phyloP scores from a whole-genome alignment of 2,888 invertebrate species.

The Apodemia mormo region DNA sequence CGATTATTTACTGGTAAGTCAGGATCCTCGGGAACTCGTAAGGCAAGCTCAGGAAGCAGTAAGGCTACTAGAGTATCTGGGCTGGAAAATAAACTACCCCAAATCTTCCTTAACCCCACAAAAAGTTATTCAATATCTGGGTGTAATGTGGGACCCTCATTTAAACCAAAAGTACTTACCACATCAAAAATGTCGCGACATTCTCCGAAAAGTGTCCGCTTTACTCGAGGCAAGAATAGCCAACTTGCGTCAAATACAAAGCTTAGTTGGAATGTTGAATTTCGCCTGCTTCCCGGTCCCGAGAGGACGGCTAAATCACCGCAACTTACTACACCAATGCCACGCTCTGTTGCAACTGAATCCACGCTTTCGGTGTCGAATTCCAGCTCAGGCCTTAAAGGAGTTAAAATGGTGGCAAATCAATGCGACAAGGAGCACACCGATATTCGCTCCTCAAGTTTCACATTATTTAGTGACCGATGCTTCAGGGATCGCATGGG shows the following conservation, averaged over 20 bases:
- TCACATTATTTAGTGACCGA: conserved; percentile 30
- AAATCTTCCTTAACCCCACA: conserved; percentile 34
- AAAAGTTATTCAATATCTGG: conserved; percentile 19
- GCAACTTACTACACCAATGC: conserved; percentile 26
- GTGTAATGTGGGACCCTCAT: conserved; percentile 28
- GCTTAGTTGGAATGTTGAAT: conserved; percentile 37
- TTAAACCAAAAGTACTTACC: conserved; percentile 30
- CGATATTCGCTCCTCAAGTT: not conserved
- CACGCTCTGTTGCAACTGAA: not conserved
- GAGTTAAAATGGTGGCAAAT: conserved; percentile 7
- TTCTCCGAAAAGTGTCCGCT: not conserved
- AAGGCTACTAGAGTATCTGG: conserved; percentile 21
- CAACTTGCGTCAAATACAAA: conserved; percentile 34
- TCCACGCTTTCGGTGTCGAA: not conserved
- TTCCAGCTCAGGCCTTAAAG: not conserved
- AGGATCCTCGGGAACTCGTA: not conserved
- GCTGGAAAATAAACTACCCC: conserved; percentile 32
- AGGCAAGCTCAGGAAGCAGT: not conserved
- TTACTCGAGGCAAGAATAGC: conserved; percentile 20
- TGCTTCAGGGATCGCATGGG: conserved; percentile 33
- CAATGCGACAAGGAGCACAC: not conserved
- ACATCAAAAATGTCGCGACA: conserved; percentile 24
- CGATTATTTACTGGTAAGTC: conserved; percentile 17
- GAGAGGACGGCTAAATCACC: conserved; percentile 37
- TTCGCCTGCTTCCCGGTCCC: conserved; percentile 40